These are phyloP conservation scores for Columbina picui DNA, from an alignment of 2,113 vertebrate species.

Conservation along the genomic window DNA sequence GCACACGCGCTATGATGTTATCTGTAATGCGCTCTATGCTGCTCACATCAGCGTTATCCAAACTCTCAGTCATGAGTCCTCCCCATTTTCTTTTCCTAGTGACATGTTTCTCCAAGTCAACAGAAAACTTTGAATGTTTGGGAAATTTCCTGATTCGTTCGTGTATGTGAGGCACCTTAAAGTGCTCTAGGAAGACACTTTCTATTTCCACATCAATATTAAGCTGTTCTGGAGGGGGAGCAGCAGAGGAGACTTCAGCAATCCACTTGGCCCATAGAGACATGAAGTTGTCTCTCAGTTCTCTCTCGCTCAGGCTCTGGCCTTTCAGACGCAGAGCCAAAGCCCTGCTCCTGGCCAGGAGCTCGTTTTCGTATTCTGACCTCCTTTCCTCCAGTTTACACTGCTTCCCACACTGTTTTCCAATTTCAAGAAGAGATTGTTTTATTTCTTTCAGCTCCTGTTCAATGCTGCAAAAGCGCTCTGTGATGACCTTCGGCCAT, in stretches of 20 bases:
- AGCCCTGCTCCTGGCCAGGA: constrained; percentile 46
- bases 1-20: background rate
- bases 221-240: background rate
- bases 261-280: constrained; percentile 39
- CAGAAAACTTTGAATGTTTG: background rate
- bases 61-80: accelerated
- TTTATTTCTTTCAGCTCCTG: constrained; percentile 24
- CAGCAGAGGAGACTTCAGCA: background rate
- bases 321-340: constrained; percentile 35
- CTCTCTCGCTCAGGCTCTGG: background rate
- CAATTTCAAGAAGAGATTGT: constrained; percentile 27
- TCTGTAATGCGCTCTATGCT: background rate
- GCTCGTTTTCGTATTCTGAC: background rate
- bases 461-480: background rate
- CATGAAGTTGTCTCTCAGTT: constrained; percentile 41
- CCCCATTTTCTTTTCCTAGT: background rate
- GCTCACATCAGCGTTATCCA: background rate
- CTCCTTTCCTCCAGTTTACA: constrained; percentile 21
- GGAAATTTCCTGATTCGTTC: background rate
- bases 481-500: background rate
- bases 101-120: background rate
- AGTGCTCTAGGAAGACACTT: constrained; percentile 19
- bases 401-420: constrained; percentile 27
- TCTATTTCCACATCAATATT: constrained; percentile 27
- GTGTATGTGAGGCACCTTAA: background rate